phyloP scores from a whole-genome alignment of 2,113 vertebrate genomes.

The Misgurnus mizolepis region DNA sequence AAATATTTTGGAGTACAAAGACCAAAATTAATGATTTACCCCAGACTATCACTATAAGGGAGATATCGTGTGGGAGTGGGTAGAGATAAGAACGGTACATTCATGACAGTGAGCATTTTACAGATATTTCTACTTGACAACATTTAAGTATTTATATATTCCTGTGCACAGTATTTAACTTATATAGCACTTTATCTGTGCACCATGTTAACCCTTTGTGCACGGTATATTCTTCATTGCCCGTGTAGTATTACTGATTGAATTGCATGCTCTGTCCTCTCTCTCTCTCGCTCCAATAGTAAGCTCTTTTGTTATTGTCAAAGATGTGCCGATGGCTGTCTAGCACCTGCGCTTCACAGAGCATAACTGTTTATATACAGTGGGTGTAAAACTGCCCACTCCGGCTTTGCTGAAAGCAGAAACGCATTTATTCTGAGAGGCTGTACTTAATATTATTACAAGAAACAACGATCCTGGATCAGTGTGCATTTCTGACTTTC shows the following conservation, averaged over 20 bases:
- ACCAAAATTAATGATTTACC: background rate
- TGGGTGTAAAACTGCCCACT: background rate
- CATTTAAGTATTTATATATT: background rate
- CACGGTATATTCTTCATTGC: background rate
- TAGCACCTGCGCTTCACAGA: background rate
- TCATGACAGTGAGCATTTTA: conserved; percentile 56
- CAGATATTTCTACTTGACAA: too few relatives aligned
- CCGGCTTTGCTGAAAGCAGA: background rate
- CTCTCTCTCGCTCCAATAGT: background rate
- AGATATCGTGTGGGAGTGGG: background rate
- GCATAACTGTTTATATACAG: conserved; percentile 3
- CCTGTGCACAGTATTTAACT: background rate
- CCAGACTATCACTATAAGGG: background rate
- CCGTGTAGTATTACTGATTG: background rate
- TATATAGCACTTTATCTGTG: too few relatives aligned
- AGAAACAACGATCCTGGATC: background rate
- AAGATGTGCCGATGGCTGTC: background rate
- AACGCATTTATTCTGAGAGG: background rate
- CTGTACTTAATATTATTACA: background rate
- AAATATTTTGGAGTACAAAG: background rate
- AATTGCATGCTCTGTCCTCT: background rate
- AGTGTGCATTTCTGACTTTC: background rate
- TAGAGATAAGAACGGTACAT: conserved; percentile 65
- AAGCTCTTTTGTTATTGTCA: conserved; percentile 17
- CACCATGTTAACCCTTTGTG: background rate